These are phyloP conservation scores for Rhingia rostrata DNA, from an alignment of 2,888 invertebrate genomes.

Conservation along the genomic window DNA sequence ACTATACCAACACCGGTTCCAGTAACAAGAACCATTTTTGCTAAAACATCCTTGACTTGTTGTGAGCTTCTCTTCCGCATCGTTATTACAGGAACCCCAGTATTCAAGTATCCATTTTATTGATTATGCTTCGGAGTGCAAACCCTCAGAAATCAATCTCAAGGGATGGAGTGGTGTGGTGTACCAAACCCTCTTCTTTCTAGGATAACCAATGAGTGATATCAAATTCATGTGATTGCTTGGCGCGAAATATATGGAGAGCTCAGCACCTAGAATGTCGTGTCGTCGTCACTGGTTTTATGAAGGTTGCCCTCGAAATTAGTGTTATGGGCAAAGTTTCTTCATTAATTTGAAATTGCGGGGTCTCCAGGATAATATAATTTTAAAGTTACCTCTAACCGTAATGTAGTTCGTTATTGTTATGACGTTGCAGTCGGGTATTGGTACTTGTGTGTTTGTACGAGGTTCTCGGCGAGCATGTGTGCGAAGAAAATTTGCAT, in stretches of 20 bases:
- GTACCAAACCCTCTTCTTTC: constrained; percentile 19
- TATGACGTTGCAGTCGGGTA: constrained; percentile 41
- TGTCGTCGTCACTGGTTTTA: constrained; percentile 19
- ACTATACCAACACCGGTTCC: constrained; percentile 9
- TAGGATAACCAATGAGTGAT: constrained; percentile 52
- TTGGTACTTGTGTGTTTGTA: neutral
- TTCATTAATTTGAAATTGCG: constrained; percentile 71
- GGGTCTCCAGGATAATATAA: constrained; percentile 61
- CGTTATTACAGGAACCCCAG: constrained; percentile 42
- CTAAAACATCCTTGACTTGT: constrained; percentile 35
- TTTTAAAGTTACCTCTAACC: constrained; percentile 44
- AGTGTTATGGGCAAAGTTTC: constrained; percentile 71
- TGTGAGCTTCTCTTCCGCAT: constrained; percentile 39
- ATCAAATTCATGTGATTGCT: constrained; percentile 35
- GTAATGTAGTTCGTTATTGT: constrained; percentile 60
- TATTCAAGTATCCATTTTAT: constrained; percentile 20
- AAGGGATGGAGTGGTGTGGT: constrained; percentile 42
- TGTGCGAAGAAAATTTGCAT: constrained; percentile 26
- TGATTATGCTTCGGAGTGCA: constrained; percentile 50
- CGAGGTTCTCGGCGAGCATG: neutral
- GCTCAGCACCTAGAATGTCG: too few relatives aligned
- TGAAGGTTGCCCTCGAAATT: constrained; percentile 56
- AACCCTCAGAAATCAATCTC: constrained; percentile 52
- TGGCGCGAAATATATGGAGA: too few relatives aligned
- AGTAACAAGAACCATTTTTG: constrained; percentile 19